Conservation (phyloP, 2,888 invertebrate genomes). For the Diachrysia chrysitis region DNA sequence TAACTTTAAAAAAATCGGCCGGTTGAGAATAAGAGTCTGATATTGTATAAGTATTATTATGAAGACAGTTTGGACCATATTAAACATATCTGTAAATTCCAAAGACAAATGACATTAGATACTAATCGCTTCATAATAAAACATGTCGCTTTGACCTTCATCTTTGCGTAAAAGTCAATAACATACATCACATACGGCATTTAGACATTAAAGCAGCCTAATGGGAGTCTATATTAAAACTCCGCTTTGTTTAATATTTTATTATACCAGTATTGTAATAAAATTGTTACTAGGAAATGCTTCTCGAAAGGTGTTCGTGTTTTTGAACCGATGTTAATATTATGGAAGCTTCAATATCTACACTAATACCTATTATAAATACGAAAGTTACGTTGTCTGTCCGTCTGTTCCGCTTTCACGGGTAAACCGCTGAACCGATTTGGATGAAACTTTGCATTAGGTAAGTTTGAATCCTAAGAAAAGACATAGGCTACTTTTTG, state of each 20-base stretch:
- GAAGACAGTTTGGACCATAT: not conserved
- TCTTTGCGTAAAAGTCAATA: constrained; percentile 13
- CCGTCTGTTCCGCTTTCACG: too few relatives aligned
- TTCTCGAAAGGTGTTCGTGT: constrained; percentile 30
- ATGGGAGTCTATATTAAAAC: constrained; percentile 20
- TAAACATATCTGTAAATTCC: not conserved
- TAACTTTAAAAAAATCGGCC: too few relatives aligned
- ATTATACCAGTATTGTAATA: constrained; percentile 30
- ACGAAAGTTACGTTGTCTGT: too few relatives aligned
- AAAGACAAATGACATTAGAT: not conserved
- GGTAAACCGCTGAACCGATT: too few relatives aligned
- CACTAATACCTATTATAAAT: too few relatives aligned
- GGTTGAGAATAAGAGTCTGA: too few relatives aligned
- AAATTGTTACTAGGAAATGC: constrained; percentile 15
- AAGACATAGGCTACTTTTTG: too few relatives aligned
- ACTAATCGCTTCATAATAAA: not conserved
- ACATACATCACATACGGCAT: constrained; percentile 2
- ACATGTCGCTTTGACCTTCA: not conserved
- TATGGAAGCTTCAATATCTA: too few relatives aligned
- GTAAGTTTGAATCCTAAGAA: too few relatives aligned
- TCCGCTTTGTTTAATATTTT: constrained; percentile 27
- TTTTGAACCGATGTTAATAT: constrained; percentile 45
- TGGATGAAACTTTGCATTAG: too few relatives aligned
- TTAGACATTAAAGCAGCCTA: constrained; percentile 12
- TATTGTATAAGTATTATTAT: too few relatives aligned